These are phyloP conservation scores for Pachyseris speciosa DNA, from an alignment of 64 coral and sea anemone genomes.

Conservation along the genomic window DNA sequence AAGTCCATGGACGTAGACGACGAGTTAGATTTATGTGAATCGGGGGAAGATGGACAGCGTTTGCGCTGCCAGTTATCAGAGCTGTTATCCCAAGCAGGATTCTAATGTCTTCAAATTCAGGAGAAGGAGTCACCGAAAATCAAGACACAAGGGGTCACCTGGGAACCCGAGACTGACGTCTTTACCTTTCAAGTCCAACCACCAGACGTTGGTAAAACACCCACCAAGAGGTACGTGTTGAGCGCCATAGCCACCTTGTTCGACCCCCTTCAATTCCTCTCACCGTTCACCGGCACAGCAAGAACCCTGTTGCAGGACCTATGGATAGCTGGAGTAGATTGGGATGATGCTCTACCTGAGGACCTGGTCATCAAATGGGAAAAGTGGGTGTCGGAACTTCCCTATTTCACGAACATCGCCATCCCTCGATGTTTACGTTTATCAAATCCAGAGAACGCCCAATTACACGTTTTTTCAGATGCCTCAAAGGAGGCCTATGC, in stretches of 20 bases:
- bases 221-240: slow-evolving; percentile 10
- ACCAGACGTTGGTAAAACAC: neutral
- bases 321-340: slow-evolving; percentile 39
- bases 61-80: slow-evolving; percentile 45
- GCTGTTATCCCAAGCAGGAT: slow-evolving; percentile 45
- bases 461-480: slow-evolving; percentile 59
- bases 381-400: slow-evolving; percentile 42
- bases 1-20: slow-evolving; percentile 56
- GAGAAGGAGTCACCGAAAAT: neutral
- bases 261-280: slow-evolving; percentile 49
- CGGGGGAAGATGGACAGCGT: neutral
- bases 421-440: slow-evolving; percentile 53
- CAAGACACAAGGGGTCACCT: slow-evolving; percentile 48
- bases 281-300: slow-evolving; percentile 22
- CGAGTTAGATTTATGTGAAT: slow-evolving; percentile 46
- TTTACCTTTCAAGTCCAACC: slow-evolving; percentile 35
- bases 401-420: slow-evolving; percentile 47
- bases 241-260: slow-evolving; percentile 39
- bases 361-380: slow-evolving; percentile 15
- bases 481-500: slow-evolving; percentile 67
- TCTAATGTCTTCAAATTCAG: too few species aligned
- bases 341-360: slow-evolving; percentile 19
- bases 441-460: slow-evolving; percentile 30
- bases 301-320: slow-evolving; percentile 51
- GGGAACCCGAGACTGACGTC: slow-evolving; percentile 43